These are phyloP conservation scores for Pithys albifrons DNA, from an alignment of 2,113 vertebrate species.

Conservation along the genomic window DNA sequence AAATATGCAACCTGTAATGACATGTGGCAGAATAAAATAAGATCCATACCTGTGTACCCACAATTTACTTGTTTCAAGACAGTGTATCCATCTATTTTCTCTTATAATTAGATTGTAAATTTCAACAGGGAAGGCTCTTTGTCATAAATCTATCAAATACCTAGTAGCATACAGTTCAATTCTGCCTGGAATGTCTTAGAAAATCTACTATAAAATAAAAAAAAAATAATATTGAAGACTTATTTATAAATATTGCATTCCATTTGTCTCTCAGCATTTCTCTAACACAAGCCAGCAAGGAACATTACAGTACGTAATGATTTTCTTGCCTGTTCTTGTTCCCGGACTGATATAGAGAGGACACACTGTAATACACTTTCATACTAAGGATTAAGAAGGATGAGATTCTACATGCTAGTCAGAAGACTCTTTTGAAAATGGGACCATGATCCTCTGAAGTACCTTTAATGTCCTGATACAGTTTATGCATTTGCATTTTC, in stretches of 20 bases:
- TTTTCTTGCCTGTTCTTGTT: not conserved
- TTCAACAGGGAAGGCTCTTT: not conserved
- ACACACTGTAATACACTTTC: not conserved
- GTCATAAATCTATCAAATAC: not conserved
- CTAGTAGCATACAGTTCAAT: not conserved
- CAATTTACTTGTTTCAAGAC: not conserved
- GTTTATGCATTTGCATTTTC: not conserved
- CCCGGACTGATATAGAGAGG: not conserved
- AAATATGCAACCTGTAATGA: not conserved
- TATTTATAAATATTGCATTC: not conserved
- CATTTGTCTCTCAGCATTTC: not conserved
- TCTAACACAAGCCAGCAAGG: not conserved
- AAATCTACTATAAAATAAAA: not conserved
- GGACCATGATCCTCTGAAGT: not conserved
- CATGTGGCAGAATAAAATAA: not conserved
- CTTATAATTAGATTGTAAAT: slow-evolving; percentile 36
- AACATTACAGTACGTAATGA: not conserved
- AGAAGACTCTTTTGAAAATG: not conserved
- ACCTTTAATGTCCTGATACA: not conserved
- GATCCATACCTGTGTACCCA: not conserved
- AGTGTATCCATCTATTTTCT: not conserved
- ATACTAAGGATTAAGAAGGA: not conserved
- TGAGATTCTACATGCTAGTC: not conserved
- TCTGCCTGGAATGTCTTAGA: not conserved
- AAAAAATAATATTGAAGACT: not conserved